Conservation (phyloP, 2,797 vertebrate species). For the Phoeniculus purpureus region DNA sequence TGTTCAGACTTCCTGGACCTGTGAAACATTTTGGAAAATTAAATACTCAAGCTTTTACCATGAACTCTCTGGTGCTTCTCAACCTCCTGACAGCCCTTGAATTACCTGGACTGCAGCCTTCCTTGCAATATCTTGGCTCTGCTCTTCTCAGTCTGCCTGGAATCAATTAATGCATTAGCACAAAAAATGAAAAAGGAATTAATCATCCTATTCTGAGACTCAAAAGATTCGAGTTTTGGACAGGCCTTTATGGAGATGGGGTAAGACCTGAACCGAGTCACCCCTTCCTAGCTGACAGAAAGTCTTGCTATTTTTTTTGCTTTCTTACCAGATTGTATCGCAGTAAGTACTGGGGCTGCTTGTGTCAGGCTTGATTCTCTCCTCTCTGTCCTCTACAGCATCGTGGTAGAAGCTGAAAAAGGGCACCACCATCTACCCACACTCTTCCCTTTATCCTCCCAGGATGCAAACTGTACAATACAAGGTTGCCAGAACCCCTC, state of each 20-base stretch:
- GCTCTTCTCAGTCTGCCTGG: slow-evolving; percentile 38
- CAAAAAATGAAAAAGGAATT: background rate
- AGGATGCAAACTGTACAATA: background rate
- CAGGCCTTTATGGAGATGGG: background rate
- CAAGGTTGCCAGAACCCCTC: background rate
- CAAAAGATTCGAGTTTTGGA: slow-evolving; percentile 46
- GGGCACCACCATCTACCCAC: background rate
- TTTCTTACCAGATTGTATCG: background rate
- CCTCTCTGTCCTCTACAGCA: background rate
- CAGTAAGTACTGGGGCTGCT: background rate
- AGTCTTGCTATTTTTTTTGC: background rate
- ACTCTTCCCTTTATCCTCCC: background rate
- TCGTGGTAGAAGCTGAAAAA: background rate
- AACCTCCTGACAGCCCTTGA: slow-evolving; percentile 9
- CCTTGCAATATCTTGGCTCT: slow-evolving; percentile 47
- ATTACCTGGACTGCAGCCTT: slow-evolving; percentile 66
- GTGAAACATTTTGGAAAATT: background rate
- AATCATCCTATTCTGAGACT: slow-evolving; percentile 48
- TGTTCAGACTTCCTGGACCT: background rate
- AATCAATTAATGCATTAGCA: slow-evolving; percentile 65
- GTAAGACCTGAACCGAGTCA: slow-evolving; percentile 15
- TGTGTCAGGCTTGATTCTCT: background rate
- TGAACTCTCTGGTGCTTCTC: slow-evolving; percentile 31
- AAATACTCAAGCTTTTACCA: slow-evolving; percentile 12
- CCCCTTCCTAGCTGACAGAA: background rate